Conservation (phyloP, 30 jellyfish, hydroid and myxozoan genomes). For the Mastigias papua region DNA sequence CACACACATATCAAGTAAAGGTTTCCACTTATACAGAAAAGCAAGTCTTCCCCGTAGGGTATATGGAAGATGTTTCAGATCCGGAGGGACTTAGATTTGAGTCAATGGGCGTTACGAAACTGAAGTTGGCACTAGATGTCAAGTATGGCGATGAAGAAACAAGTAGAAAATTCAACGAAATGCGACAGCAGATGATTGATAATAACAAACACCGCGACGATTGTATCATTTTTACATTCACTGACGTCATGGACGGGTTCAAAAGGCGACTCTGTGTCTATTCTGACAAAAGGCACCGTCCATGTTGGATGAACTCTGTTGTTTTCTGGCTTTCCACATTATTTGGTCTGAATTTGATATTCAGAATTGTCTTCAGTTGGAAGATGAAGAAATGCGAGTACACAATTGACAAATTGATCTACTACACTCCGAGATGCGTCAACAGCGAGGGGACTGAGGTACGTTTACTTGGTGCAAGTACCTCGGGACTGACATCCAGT, state of each 20-base stretch:
- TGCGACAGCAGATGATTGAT: conserved; percentile 40
- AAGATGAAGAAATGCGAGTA: conserved; percentile 45
- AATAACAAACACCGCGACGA: conserved; percentile 52
- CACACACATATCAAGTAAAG: conserved; percentile 56
- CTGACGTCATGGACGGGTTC: conserved; percentile 55
- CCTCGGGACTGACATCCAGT: no score
- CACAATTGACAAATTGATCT: conserved; percentile 39
- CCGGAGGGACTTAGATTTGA: conserved; percentile 32
- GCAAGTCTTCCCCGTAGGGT: conserved; percentile 16
- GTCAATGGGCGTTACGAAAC: conserved; percentile 33
- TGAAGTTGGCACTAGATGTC: conserved; percentile 47
- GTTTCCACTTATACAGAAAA: conserved; percentile 56
- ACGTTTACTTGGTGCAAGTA: neutral
- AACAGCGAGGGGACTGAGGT: neutral
- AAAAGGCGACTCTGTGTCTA: conserved; percentile 53
- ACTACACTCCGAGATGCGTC: neutral
- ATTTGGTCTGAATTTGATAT: conserved; percentile 57
- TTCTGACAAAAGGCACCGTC: conserved; percentile 22
- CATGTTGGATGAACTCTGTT: conserved; percentile 66
- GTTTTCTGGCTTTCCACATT: conserved; percentile 51
- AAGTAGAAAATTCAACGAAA: conserved; percentile 14
- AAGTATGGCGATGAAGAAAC: conserved; percentile 71
- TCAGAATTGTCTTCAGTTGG: conserved; percentile 26
- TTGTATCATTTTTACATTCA: conserved; percentile 6
- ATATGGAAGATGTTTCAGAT: conserved; percentile 43